These are phyloP conservation scores for Scalopus aquaticus DNA, from an alignment of 2,113 vertebrate genomes.

Conservation along the genomic window DNA sequence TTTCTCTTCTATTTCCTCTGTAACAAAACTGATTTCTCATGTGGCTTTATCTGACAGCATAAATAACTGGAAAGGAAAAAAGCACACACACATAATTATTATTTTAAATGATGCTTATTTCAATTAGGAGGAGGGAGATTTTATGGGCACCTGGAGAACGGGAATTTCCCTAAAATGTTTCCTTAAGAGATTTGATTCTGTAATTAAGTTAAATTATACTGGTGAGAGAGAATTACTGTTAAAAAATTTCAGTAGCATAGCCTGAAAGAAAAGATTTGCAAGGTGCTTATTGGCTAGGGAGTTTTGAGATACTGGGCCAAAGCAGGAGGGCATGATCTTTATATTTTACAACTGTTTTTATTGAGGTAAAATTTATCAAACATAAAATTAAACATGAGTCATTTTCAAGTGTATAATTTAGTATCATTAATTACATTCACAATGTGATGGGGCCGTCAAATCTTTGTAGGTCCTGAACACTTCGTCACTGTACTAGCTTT, in stretches of 20 bases:
- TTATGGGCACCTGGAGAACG: not conserved
- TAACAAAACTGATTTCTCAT: constrained; percentile 19
- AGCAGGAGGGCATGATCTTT: not conserved
- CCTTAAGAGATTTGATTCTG: not conserved
- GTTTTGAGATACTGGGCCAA: not conserved
- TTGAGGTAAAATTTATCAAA: not conserved
- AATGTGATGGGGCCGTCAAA: not conserved
- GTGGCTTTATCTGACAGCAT: constrained; percentile 11
- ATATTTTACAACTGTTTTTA: not conserved
- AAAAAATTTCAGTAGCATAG: not conserved
- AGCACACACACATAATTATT: not conserved
- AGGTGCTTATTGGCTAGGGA: not conserved
- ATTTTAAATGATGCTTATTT: not conserved
- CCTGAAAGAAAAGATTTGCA: not conserved
- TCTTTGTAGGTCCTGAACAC: not conserved
- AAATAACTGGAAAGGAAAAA: not conserved
- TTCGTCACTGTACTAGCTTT: not conserved
- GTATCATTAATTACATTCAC: not conserved
- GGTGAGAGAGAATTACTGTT: not conserved
- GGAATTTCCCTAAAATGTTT: not conserved
- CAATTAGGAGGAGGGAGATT: not conserved
- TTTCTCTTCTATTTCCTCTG: constrained; percentile 38
- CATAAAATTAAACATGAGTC: not conserved
- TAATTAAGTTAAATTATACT: not conserved
- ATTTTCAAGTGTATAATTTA: not conserved